Conservation (phyloP, 2,888 invertebrate species). For the Xestia ashworthii region DNA sequence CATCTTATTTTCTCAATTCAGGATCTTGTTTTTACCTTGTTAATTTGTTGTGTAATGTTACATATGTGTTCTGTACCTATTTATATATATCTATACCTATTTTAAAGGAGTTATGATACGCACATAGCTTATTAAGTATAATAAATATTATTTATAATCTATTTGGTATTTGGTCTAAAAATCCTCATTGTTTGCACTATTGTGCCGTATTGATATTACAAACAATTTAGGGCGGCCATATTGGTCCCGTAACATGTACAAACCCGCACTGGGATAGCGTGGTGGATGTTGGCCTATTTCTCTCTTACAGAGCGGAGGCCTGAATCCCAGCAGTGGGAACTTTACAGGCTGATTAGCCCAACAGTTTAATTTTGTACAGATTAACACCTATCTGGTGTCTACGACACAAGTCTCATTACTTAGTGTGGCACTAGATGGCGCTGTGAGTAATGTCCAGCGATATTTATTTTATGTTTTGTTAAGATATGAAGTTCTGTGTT, state of each 20-base stretch:
- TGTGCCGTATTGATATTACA: slow-evolving; percentile 35
- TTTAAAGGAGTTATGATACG: slow-evolving; percentile 1
- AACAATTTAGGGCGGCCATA: slow-evolving; percentile 11
- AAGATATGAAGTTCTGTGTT: background rate
- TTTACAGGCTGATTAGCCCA: background rate
- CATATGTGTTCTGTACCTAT: background rate
- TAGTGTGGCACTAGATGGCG: no score
- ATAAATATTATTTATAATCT: background rate
- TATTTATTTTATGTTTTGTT: background rate
- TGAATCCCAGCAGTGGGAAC: background rate
- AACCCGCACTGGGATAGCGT: background rate
- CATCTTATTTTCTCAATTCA: background rate
- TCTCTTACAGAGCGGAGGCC: background rate
- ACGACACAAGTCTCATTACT: no score
- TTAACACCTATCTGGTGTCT: no score
- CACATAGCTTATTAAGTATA: background rate
- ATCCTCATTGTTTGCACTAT: slow-evolving; percentile 29
- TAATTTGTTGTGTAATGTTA: background rate
- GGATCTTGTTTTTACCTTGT: background rate
- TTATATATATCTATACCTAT: background rate
- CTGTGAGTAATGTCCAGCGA: no score
- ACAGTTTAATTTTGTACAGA: background rate
- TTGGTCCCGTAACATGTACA: slow-evolving; percentile 6
- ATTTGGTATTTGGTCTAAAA: slow-evolving; percentile 7
- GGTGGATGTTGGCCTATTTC: background rate